These are phyloP conservation scores for Sitobion miscanthi DNA, from an alignment of 1,140 invertebrate genomes.

Conservation along the genomic window DNA sequence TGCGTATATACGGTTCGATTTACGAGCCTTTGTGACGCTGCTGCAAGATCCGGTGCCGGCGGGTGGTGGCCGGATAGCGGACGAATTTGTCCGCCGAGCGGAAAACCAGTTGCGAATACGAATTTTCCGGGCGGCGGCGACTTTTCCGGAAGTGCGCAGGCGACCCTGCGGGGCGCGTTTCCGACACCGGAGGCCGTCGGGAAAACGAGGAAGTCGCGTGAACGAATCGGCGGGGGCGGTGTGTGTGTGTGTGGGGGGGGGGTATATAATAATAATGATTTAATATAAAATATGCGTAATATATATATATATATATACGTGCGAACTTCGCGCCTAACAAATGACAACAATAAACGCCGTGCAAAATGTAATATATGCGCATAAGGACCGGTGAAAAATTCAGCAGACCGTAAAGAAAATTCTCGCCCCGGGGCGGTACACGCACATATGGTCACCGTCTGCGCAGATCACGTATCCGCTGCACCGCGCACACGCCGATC, in stretches of 20 bases:
- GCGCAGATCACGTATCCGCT: not conserved
- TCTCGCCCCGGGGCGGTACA: not conserved
- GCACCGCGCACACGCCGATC: not conserved
- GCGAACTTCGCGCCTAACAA: not conserved
- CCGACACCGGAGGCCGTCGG: not conserved
- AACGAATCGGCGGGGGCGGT: too few species aligned
- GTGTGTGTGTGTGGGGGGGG: too few species aligned
- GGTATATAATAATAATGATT: too few species aligned
- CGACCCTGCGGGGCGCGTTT: not conserved
- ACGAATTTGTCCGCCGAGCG: not conserved
- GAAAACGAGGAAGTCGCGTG: not conserved
- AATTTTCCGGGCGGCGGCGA: not conserved
- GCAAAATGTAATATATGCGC: not conserved
- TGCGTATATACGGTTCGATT: not conserved
- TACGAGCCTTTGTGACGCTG: not conserved
- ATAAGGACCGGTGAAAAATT: not conserved
- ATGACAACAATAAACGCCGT: not conserved
- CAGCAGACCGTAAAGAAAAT: not conserved
- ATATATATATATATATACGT: too few species aligned
- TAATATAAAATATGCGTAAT: too few species aligned
- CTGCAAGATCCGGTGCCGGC: too few species aligned
- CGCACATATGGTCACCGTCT: not conserved
- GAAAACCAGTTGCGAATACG: slow-evolving; percentile 26
- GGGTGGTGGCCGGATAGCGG: too few species aligned
- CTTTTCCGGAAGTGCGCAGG: not conserved